Conservation (phyloP, 2,888 invertebrate genomes). For the Andrena marginata region DNA sequence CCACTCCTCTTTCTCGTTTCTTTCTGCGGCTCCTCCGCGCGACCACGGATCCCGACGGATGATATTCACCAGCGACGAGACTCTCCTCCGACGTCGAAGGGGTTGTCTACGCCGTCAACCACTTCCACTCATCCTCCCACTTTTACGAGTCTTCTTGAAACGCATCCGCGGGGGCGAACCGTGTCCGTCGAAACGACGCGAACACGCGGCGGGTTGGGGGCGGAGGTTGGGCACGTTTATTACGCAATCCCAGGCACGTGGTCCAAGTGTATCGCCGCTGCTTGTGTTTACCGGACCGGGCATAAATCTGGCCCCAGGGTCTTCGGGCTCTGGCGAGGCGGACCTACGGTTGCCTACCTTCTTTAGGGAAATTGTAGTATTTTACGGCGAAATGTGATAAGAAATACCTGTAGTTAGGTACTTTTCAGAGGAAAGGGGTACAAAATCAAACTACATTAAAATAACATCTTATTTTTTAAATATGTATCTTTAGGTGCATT, state of each 20-base stretch:
- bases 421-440: no score
- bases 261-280: conserved; percentile 55
- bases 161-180: not conserved
- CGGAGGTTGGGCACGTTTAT: conserved; percentile 38
- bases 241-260: conserved; percentile 56
- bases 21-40: conserved; percentile 22
- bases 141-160: conserved; percentile 7
- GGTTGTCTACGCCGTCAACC: not conserved
- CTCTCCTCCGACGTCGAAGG: conserved; percentile 11
- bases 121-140: not conserved
- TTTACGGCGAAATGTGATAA: no score
- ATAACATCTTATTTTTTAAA: conserved; percentile 10
- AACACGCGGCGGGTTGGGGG: not conserved
- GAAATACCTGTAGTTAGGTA: no score
- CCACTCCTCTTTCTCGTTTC: conserved; percentile 28
- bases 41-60: conserved; percentile 27
- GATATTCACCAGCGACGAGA: conserved; percentile 11
- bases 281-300: conserved; percentile 41
- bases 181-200: conserved; percentile 3
- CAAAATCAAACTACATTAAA: no score
- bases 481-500: not conserved
- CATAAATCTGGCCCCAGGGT: conserved; percentile 52
- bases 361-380: no score
- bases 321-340: conserved; percentile 34
- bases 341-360: conserved; percentile 12